A percentile compares a stretch with the other conserved stretches of the same genome.
These are phyloP conservation scores for Lasioglossum lativentre DNA, from an alignment of 2,888 invertebrate genomes.

Conservation along the genomic window DNA sequence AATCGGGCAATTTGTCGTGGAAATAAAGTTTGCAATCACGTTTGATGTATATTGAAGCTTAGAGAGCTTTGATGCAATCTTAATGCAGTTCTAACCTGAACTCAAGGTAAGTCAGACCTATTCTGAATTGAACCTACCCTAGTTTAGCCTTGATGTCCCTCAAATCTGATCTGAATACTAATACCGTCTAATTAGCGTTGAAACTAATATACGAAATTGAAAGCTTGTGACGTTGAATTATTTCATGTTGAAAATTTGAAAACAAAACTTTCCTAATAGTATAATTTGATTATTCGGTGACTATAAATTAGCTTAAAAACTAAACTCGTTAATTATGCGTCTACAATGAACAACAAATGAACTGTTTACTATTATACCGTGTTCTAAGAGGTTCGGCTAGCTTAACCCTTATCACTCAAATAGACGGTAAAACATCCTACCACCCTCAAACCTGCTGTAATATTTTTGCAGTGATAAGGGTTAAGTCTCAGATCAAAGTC, in stretches of 20 bases:
- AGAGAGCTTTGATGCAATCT: background rate
- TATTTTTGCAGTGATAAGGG: background rate
- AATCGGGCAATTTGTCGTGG: background rate
- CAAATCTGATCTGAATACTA: background rate
- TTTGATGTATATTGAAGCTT: background rate
- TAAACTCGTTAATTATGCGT: background rate
- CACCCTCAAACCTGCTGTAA: background rate
- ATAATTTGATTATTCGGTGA: background rate
- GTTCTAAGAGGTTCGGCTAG: background rate
- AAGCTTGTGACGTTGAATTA: background rate
- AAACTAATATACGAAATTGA: background rate
- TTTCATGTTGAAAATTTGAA: background rate
- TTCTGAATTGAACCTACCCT: conserved; percentile 2
- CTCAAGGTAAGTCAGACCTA: background rate
- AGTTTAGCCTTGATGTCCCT: background rate
- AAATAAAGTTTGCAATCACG: background rate
- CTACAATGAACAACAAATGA: background rate
- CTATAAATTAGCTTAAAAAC: background rate
- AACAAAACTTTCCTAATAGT: background rate
- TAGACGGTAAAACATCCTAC: background rate
- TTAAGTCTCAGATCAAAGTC: background rate
- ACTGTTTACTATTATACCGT: background rate
- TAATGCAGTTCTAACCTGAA: background rate
- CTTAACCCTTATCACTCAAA: background rate
- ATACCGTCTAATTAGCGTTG: background rate